Evolutionary conservation across 2,888 invertebrate genomes (phyloP).

Genomic region (Hoplodrina ambigua): DNA sequence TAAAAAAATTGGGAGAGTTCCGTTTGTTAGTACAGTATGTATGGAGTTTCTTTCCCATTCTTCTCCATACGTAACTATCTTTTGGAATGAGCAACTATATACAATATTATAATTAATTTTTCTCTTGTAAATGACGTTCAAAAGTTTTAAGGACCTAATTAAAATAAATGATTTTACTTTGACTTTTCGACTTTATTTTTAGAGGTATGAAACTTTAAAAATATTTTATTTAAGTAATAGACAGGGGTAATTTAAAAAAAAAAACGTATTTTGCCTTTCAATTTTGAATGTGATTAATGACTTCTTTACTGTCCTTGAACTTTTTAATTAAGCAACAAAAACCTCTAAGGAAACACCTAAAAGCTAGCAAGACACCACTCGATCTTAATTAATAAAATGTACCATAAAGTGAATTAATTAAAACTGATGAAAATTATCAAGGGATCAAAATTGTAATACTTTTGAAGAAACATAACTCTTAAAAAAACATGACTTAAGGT

Average conservation of each 20-base stretch:
- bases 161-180: too few relatives aligned
- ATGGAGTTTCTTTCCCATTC: too few relatives aligned
- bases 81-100: too few relatives aligned
- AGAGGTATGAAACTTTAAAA: too few relatives aligned
- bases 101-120: too few relatives aligned
- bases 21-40: too few relatives aligned
- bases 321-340: neutral
- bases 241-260: neutral
- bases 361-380: slow-evolving; percentile 7
- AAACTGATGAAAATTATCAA: slow-evolving; percentile 16
- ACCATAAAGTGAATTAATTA: neutral
- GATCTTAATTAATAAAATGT: slow-evolving; percentile 29
- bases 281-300: slow-evolving; percentile 12
- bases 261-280: neutral
- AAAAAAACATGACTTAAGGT: slow-evolving; percentile 4
- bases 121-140: too few relatives aligned
- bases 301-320: neutral
- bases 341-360: neutral
- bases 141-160: too few relatives aligned
- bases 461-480: slow-evolving; percentile 1
- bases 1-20: too few relatives aligned
- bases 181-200: too few relatives aligned
- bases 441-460: slow-evolving; percentile 13
- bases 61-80: too few relatives aligned
- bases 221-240: neutral